Percentiles rank a stretch among this genome's conserved stretches.
phyloP scores from a whole-genome alignment of 1,140 invertebrate genomes.

The Holcopasites calliopsidis region DNA sequence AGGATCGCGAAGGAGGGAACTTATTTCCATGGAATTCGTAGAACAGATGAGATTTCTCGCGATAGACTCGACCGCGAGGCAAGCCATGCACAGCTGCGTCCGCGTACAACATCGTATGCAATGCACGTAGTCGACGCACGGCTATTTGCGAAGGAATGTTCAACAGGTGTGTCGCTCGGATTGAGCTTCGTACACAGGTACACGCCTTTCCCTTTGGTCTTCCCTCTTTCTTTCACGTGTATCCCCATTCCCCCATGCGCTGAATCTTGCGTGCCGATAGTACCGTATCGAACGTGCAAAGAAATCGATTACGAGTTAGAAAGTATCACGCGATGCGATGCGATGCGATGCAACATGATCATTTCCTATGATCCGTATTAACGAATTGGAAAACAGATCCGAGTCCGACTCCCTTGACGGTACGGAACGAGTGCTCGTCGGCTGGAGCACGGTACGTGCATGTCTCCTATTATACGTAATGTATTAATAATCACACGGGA shows the following conservation, averaged over 20 bases:
- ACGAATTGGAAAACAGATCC: no score
- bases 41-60: constrained; percentile 8
- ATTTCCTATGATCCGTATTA: no score
- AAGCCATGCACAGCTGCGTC: constrained; percentile 33
- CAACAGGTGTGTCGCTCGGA: constrained; percentile 73
- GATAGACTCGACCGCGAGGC: neutral
- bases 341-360: neutral
- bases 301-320: neutral
- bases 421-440: no score
- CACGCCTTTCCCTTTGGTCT: constrained; percentile 47
- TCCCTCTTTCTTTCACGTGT: constrained; percentile 19
- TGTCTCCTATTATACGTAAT: no score
- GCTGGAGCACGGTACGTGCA: no score
- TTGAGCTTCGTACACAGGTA: constrained; percentile 53
- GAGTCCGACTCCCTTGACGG: no score
- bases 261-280: neutral
- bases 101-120: constrained; percentile 51
- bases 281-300: neutral
- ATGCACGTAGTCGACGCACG: constrained; percentile 62
- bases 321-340: no score
- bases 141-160: constrained; percentile 72
- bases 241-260: neutral
- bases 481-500: no score
- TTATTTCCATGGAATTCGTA: constrained; percentile 20
- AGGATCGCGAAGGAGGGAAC: no score